A percentile compares a stretch with the other conserved stretches of the same genome.
phyloP scores from a whole-genome alignment of 2,888 invertebrate species.

The Zelleria hepariella region DNA sequence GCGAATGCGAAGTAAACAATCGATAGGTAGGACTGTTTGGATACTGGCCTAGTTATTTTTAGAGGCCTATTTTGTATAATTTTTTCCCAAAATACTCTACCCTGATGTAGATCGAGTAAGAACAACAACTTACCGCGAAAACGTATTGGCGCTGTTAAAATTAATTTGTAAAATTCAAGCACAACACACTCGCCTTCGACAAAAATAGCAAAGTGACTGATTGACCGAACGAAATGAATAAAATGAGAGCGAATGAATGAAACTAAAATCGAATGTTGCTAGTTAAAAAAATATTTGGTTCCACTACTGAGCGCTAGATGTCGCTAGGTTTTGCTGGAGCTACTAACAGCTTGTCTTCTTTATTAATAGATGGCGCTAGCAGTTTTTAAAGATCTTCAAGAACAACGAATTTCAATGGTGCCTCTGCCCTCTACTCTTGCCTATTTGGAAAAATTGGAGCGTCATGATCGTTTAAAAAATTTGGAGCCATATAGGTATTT shows the following conservation, averaged over 20 bases:
- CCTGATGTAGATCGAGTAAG: not conserved
- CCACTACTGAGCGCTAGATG: not conserved
- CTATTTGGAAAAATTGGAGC: too few species aligned
- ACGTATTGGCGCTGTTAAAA: not conserved
- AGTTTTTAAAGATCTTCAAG: not conserved
- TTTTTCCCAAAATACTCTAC: not conserved
- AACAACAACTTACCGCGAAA: not conserved
- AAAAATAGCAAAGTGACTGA: not conserved
- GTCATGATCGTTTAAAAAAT: too few species aligned
- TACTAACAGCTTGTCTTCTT: too few species aligned
- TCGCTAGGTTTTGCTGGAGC: too few species aligned
- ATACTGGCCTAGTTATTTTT: not conserved
- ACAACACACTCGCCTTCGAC: not conserved
- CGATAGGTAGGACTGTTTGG: constrained; percentile 11
- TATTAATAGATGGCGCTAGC: not conserved
- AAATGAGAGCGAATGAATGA: not conserved
- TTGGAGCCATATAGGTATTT: too few species aligned
- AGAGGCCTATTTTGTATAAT: not conserved
- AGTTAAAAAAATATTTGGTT: not conserved
- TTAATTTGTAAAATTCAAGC: not conserved
- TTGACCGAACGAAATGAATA: not conserved
- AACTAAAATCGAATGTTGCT: not conserved
- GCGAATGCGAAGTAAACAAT: constrained; percentile 13
- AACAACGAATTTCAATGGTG: too few species aligned
- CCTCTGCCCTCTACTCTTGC: too few species aligned